Evolutionary conservation across 2,113 vertebrate genomes (phyloP).

Genomic region (Peromyscus polionotus): DNA sequence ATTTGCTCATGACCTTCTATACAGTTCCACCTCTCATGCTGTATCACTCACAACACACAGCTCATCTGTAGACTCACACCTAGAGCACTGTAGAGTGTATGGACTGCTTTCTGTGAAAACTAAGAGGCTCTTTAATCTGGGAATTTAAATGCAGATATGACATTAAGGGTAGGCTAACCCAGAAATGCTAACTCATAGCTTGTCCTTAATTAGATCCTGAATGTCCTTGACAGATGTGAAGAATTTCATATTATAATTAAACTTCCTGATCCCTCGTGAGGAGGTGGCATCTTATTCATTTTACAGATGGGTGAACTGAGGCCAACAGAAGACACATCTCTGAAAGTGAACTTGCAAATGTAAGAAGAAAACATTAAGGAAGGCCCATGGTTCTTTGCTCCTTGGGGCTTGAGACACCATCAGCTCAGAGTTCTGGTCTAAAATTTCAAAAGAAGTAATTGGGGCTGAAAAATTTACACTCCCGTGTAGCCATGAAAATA

Average conservation of each 20-base stretch:
- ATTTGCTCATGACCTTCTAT: background rate
- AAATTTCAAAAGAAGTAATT: conserved; percentile 44
- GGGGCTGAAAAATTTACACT: background rate
- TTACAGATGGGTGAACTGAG: conserved; percentile 82
- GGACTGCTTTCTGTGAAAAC: conserved; percentile 47
- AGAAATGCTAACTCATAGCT: conserved; percentile 59
- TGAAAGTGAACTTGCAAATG: conserved; percentile 63
- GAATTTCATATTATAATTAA: conserved; percentile 81
- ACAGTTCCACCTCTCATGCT: no score
- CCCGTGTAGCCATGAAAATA: background rate
- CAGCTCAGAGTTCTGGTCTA: background rate
- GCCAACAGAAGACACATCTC: conserved; percentile 64
- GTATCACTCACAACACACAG: background rate
- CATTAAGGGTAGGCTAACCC: conserved; percentile 57
- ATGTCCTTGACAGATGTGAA: conserved; percentile 71
- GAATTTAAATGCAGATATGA: conserved; percentile 72
- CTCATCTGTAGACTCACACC: background rate
- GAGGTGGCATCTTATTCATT: conserved; percentile 72
- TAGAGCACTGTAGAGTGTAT: no score
- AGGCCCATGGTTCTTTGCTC: background rate
- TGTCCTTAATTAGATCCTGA: conserved; percentile 74
- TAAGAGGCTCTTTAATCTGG: background rate
- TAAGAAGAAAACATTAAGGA: background rate
- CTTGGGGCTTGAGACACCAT: background rate
- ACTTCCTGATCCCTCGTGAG: conserved; percentile 63